These are phyloP conservation scores for Malacosoma neustria DNA, from an alignment of 2,888 invertebrate species.

Conservation along the genomic window DNA sequence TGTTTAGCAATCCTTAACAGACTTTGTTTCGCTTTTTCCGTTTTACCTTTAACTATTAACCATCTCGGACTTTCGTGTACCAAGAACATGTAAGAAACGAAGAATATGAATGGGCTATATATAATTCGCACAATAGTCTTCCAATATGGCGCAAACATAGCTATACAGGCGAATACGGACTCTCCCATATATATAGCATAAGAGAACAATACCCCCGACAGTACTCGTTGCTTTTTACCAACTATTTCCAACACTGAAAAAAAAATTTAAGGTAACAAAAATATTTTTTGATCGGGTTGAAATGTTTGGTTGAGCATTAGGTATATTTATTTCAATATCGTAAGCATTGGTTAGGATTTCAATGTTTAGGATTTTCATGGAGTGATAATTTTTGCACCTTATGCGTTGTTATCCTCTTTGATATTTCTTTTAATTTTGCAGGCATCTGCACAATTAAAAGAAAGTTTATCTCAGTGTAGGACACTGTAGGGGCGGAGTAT, in stretches of 20 bases:
- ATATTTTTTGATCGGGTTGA: too few relatives aligned
- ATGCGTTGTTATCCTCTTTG: too few relatives aligned
- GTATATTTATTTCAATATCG: too few relatives aligned
- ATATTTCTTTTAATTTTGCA: too few relatives aligned
- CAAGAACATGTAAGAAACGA: slow-evolving; percentile 31
- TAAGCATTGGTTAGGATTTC: too few relatives aligned
- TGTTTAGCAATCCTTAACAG: slow-evolving; percentile 31
- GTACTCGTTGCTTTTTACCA: slow-evolving; percentile 33
- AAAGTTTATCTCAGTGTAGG: too few relatives aligned
- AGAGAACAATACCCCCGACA: slow-evolving; percentile 44
- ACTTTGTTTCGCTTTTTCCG: slow-evolving; percentile 35
- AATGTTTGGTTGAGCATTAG: too few relatives aligned
- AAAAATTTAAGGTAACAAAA: slow-evolving; percentile 3
- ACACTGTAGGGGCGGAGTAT: too few relatives aligned
- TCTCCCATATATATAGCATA: slow-evolving; percentile 50
- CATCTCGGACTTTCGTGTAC: slow-evolving; percentile 52
- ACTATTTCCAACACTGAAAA: slow-evolving; percentile 51
- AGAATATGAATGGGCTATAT: slow-evolving; percentile 40
- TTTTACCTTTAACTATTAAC: slow-evolving; percentile 46
- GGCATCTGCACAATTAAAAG: too few relatives aligned
- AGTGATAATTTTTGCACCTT: too few relatives aligned
- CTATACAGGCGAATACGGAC: slow-evolving; percentile 40
- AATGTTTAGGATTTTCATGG: too few relatives aligned
- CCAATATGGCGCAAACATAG: slow-evolving; percentile 49
- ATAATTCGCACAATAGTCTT: slow-evolving; percentile 42